These are phyloP conservation scores for Chymomyza amoena DNA, from an alignment of 2,888 invertebrate genomes.

Conservation along the genomic window DNA sequence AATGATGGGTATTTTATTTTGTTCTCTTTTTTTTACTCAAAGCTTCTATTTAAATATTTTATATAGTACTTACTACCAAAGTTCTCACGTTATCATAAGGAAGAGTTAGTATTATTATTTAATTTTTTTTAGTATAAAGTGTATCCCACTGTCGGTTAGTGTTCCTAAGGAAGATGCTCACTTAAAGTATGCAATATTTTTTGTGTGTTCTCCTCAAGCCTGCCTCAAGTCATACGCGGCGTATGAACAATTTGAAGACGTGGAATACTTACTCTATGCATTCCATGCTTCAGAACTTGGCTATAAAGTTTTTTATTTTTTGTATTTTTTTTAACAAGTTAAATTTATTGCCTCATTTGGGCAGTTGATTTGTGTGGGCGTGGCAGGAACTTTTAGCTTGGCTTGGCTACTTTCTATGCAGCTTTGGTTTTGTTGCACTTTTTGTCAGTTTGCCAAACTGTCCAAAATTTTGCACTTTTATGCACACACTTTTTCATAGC, in stretches of 20 bases:
- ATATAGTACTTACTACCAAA: too few species aligned
- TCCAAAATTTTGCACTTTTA: background rate
- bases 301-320: background rate
- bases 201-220: too few species aligned
- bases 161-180: too few species aligned
- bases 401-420: background rate
- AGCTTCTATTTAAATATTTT: too few species aligned
- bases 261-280: background rate
- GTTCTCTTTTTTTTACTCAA: too few species aligned
- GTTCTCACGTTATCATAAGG: too few species aligned
- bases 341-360: background rate
- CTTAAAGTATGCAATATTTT: too few species aligned
- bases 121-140: background rate
- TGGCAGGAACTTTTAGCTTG: background rate
- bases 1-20: too few species aligned
- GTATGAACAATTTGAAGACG: constrained; percentile 17
- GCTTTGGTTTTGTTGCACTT: background rate
- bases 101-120: background rate
- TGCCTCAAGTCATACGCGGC: constrained; percentile 17
- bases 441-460: constrained; percentile 4
- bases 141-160: too few species aligned
- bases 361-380: background rate
- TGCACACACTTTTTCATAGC: background rate
- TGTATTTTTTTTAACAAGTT: background rate
- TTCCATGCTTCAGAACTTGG: background rate